Base-by-base conservation (phyloP, 2,888 invertebrate genomes). In the Drosophila suboccidentalis region DNA sequence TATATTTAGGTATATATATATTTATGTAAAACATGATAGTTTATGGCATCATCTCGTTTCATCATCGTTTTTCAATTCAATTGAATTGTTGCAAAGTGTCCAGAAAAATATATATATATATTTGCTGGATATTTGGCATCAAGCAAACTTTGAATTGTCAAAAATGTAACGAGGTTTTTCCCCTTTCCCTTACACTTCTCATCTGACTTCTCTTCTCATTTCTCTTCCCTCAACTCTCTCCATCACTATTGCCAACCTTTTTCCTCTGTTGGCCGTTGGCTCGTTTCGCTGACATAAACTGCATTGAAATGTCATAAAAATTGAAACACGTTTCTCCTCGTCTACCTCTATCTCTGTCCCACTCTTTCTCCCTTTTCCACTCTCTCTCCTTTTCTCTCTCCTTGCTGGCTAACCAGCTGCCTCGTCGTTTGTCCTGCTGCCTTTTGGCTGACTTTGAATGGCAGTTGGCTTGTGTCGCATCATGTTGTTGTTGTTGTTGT, bases 271-370 rank as follows among this genome's bases (percentile, higher is more conserved):
- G 71, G 50, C 65, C 75, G 38, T 57, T 69, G 71, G 50, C 65
- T 79, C 74, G 64, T 85, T 83, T 70, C 89, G 87, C 80, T 88
- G 84, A 85, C 80, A 88, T 85, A 77, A 90, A 87, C 75, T 86
- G 90, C 90, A 86, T 85, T 87, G 88, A 82, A 89, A 89, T 86
- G 90, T 86, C 86, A 88, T 87, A 89, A 87, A 89, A 86, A 88
- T 80, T 85, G 86, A 80, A 84, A 87, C 88, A 85, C 82, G 86
- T 81, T 69, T 66, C 51, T 67, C 41, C 34, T 51, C 54, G 60
- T 65, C 46, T 61, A 63, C 49, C 64, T 67, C 39, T 29, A 4
- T 29, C 50, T 19, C 38, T 49, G 6, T 15, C 13, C 22, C 53
- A 34, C 8, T 11, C 15, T 4, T 32, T 38, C 26, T 9, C 53